Conservation (phyloP, 2,888 invertebrate genomes). For the Pyrochroa serraticornis region DNA sequence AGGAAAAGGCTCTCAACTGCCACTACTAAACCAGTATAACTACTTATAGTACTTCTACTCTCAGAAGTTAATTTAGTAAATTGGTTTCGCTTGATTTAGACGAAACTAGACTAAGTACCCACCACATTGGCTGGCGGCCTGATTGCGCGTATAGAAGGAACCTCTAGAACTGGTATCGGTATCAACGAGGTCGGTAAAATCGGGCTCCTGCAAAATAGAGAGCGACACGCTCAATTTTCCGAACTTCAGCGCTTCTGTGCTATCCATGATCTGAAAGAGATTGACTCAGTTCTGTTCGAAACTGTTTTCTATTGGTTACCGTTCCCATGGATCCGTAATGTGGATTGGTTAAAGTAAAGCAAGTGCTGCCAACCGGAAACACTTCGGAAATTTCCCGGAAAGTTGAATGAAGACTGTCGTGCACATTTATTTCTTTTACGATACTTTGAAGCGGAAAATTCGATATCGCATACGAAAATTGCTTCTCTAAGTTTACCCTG, state of each 20-base stretch:
- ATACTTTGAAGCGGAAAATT: slow-evolving; percentile 1
- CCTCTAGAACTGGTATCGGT: background rate
- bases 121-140: slow-evolving; percentile 8
- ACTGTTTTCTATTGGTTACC: too few relatives aligned
- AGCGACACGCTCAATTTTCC: slow-evolving; percentile 1
- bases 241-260: background rate
- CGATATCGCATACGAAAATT: slow-evolving; percentile 70
- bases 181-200: background rate
- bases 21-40: too few relatives aligned
- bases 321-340: too few relatives aligned
- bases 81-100: background rate
- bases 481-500: slow-evolving; percentile 69
- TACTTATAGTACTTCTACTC: too few relatives aligned
- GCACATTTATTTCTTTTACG: too few relatives aligned
- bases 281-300: too few relatives aligned
- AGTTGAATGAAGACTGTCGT: background rate
- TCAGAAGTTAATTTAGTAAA: too few relatives aligned
- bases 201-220: slow-evolving; percentile 1
- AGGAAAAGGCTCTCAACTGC: too few relatives aligned
- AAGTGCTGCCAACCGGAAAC: background rate
- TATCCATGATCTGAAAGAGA: too few relatives aligned
- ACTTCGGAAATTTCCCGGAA: background rate
- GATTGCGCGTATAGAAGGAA: background rate
- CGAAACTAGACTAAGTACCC: background rate
- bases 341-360: too few relatives aligned